phyloP scores from a whole-genome alignment of 2,888 invertebrate species.

The Peribatodes rhomboidaria region DNA sequence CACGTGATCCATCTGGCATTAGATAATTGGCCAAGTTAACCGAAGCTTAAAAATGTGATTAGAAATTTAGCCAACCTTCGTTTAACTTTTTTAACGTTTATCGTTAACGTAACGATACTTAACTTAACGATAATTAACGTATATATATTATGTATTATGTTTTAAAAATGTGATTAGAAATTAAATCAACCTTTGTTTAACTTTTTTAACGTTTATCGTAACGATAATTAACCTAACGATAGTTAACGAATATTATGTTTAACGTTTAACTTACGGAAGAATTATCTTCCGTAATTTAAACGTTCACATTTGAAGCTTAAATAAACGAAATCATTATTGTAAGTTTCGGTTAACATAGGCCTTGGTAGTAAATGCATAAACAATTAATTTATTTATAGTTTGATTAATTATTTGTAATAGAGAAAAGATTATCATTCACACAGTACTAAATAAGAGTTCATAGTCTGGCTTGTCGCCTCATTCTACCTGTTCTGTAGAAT shows the following conservation, averaged over 20 bases:
- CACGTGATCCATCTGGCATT: constrained; percentile 55
- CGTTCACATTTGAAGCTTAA: background rate
- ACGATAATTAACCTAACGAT: too few species aligned
- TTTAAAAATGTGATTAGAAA: too few species aligned
- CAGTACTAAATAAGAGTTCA: constrained; percentile 20
- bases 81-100: too few species aligned
- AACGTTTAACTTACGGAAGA: too few species aligned
- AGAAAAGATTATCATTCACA: constrained; percentile 46
- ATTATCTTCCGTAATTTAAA: background rate
- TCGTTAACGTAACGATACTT: too few species aligned
- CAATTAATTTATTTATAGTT: constrained; percentile 34
- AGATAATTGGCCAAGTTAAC: constrained; percentile 21
- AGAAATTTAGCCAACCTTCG: background rate
- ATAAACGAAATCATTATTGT: background rate
- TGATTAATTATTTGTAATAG: constrained; percentile 10
- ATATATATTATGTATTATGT: too few species aligned
- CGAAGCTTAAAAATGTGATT: background rate
- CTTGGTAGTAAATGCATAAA: constrained; percentile 47
- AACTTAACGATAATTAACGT: too few species aligned
- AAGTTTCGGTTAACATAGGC: constrained; percentile 1
- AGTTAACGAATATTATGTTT: too few species aligned
- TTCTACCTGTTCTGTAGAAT: background rate
- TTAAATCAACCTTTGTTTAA: too few species aligned
- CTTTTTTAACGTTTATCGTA: too few species aligned
- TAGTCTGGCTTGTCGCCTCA: constrained; percentile 5